Evolutionary conservation across 1,140 invertebrate species (phyloP).

Genomic region (Samia ricini): DNA sequence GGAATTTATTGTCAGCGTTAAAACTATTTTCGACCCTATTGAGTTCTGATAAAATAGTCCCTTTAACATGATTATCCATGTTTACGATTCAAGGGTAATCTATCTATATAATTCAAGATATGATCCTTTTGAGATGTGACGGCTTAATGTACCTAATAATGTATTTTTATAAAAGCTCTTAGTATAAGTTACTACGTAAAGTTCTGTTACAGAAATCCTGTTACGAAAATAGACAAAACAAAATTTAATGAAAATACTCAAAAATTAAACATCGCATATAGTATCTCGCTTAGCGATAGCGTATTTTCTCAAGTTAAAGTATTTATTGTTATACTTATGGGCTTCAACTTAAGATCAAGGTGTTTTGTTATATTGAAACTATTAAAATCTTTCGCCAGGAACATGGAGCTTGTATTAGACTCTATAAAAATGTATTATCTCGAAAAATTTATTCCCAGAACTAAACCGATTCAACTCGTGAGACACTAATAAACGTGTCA

Average conservation of each 20-base stretch:
- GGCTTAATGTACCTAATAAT: neutral
- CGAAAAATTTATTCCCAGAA: neutral
- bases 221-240: no score
- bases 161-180: neutral
- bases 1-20: neutral
- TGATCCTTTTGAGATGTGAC: neutral
- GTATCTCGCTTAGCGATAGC: no score
- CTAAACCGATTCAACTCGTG: neutral
- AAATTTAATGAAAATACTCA: no score
- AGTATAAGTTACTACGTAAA: no score
- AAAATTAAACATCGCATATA: no score
- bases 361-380: no score
- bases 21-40: neutral
- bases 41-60: neutral
- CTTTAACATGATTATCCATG: neutral
- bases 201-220: no score
- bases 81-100: neutral
- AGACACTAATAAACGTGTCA: neutral
- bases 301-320: no score
- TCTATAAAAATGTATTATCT: neutral
- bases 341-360: no score
- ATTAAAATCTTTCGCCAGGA: no score
- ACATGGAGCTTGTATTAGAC: neutral
- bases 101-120: neutral
- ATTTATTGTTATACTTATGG: no score